Evolutionary conservation across 2,797 vertebrate genomes (phyloP).

Genomic region (Parauchenoglanis ngamensis): DNA sequence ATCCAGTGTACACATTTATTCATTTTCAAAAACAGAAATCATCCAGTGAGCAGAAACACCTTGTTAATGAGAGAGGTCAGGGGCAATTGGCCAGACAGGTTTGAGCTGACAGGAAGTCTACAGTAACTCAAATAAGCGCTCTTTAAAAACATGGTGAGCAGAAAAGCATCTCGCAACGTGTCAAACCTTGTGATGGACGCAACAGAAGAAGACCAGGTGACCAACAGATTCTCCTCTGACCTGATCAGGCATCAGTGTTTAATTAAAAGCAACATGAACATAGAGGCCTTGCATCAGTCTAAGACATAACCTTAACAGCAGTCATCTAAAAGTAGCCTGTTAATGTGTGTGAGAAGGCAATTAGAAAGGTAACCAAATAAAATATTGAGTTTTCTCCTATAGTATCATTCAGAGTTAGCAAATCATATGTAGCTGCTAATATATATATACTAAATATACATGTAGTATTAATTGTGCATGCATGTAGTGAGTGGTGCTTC

Average conservation of each 20-base stretch:
- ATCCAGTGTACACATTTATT: not conserved
- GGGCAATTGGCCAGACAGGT: not conserved
- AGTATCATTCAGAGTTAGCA: not conserved
- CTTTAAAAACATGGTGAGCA: not conserved
- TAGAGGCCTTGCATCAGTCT: not conserved
- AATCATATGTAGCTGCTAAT: not conserved
- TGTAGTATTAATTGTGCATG: not conserved
- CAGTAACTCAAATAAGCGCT: not conserved
- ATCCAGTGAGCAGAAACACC: not conserved
- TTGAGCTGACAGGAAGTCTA: not conserved
- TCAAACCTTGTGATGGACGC: not conserved
- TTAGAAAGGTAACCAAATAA: not conserved
- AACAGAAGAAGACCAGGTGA: not conserved
- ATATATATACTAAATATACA: not conserved
- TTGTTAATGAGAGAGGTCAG: not conserved
- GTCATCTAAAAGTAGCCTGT: not conserved
- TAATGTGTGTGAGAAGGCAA: not conserved
- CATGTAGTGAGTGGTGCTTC: not conserved
- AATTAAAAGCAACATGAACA: not conserved
- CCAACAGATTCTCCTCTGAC: not conserved
- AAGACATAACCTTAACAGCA: not conserved
- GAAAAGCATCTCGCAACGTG: not conserved
- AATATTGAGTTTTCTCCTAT: not conserved
- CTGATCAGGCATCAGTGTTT: not conserved
- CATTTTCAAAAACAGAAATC: not conserved